Evolutionary conservation across 2,888 invertebrate genomes (phyloP), one percentile per base, ranked within the genome.

Genomic region (Pyrgus malvae): DNA sequence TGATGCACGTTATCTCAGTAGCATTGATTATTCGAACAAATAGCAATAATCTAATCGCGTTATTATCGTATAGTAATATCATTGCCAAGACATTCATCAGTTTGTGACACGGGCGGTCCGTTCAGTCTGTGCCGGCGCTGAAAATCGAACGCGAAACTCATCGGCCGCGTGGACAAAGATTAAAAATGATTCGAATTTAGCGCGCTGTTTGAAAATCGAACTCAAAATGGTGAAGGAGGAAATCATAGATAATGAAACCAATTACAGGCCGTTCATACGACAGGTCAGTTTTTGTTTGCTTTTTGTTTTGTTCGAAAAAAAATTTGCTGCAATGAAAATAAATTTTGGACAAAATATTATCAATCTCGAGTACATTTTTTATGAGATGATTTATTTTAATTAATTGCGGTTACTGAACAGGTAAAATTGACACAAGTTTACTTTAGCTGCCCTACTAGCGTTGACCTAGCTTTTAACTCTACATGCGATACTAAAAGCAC

Each of bases 261-360:
- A 60, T 40, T 61, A 59, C 1, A 57, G 65, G 38, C 74, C 77
- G 25, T 74, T 80, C 62, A 64, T 72, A 29, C 69, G 73, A 61
- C 72, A 73, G 65, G 72, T 73, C 46, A 58, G 66, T 55, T 21
- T n/a, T 27, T 41, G 19, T 35, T 53, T 42, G 33, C 50, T 2
- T 37, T 48, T 46, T 12, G 1, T 19, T 38, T 17, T 29, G n/a
- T n/a, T n/a, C n/a, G n/a, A n/a, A n/a, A n/a, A n/a, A n/a, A n/a
- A n/a, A n/a, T n/a, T n/a, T n/a, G n/a, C n/a, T n/a, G n/a, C n/a
- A n/a, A n/a, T n/a, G n/a, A n/a, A n/a, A n/a, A n/a, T n/a, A n/a
- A n/a, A n/a, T n/a, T n/a, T n/a, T n/a, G n/a, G n/a, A n/a, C n/a
- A n/a, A n/a, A n/a, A n/a, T n/a, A n/a, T n/a, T n/a, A n/a, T n/a